These are phyloP conservation scores for Alca torda DNA, from an alignment of 2,797 vertebrate species.

Conservation along the genomic window DNA sequence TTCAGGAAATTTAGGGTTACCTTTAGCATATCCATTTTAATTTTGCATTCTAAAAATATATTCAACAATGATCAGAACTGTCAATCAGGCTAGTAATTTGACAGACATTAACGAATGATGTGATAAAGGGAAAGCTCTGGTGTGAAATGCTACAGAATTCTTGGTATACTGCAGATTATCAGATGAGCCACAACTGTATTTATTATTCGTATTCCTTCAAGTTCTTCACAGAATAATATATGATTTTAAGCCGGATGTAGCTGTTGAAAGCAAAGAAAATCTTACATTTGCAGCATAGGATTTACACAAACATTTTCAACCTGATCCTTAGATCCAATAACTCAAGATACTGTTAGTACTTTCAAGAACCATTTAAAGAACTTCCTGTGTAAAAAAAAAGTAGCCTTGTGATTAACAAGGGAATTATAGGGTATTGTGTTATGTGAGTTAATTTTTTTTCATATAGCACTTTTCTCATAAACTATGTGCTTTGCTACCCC, in stretches of 20 bases:
- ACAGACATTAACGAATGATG: not conserved
- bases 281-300: not conserved
- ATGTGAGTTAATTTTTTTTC: not conserved
- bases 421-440: not conserved
- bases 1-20: not conserved
- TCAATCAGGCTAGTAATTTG: not conserved
- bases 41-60: not conserved
- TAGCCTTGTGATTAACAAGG: not conserved
- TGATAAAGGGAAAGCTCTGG: not conserved
- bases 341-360: not conserved
- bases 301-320: not conserved
- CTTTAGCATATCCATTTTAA: not conserved
- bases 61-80: not conserved
- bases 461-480: not conserved
- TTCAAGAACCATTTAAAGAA: not conserved
- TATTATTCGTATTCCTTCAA: not conserved
- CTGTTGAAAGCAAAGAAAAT: conserved; percentile 28
- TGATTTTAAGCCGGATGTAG: not conserved
- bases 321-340: not conserved
- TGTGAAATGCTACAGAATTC: not conserved
- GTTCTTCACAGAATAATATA: not conserved
- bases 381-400: not conserved
- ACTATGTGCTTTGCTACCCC: not conserved
- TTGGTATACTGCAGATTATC: not conserved
- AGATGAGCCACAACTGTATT: not conserved